Evolutionary conservation across 2,113 vertebrate species (phyloP).

Genomic region (Melozone crissalis): DNA sequence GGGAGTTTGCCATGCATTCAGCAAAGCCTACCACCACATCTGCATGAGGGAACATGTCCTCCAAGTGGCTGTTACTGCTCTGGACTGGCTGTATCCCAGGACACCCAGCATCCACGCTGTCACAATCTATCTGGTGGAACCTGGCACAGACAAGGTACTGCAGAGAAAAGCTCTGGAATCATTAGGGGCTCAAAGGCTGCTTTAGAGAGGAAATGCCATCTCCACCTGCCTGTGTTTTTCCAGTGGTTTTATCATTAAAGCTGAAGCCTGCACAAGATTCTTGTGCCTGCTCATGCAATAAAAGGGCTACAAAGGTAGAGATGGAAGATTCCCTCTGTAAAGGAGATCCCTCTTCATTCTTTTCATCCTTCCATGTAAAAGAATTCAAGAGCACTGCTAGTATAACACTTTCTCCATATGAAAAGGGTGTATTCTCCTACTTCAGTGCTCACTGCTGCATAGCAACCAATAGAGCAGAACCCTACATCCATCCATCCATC

Average conservation of each 20-base stretch:
- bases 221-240: neutral
- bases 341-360: neutral
- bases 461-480: neutral
- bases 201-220: neutral
- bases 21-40: constrained; percentile 75
- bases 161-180: neutral
- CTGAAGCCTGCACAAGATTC: neutral
- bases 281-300: neutral
- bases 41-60: constrained; percentile 62
- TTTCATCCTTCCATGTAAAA: neutral
- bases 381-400: neutral
- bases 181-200: neutral
- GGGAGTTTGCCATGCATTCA: constrained; percentile 75
- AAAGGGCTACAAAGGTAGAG: neutral
- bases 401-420: neutral
- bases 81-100: constrained; percentile 66
- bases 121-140: constrained; percentile 61
- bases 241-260: neutral
- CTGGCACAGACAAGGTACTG: constrained; percentile 62
- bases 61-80: constrained; percentile 63
- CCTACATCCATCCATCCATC: neutral
- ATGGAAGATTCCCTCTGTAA: neutral
- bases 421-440: neutral
- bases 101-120: constrained; percentile 40
- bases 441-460: neutral